Evolutionary conservation across 2,113 vertebrate genomes (phyloP), one percentile per base, ranked within the genome.

Genomic region (Cryptoleucopteryx plumbea): DNA sequence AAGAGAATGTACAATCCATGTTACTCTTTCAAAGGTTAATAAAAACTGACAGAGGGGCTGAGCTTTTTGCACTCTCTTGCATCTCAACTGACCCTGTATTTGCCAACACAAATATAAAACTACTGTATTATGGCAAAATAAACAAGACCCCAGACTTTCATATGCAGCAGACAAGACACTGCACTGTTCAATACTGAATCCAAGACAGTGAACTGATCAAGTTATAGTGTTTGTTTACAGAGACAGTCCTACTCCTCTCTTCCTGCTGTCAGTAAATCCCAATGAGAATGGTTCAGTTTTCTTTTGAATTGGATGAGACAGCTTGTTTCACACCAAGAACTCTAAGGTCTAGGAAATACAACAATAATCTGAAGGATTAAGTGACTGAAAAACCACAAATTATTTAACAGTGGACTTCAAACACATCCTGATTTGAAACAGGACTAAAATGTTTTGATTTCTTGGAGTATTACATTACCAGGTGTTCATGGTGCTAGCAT

Each of bases 1-100:
- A 73, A 32, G 26, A 62, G 32, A 38, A 71, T 0, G 1, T 17
- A 40, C 32, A 34, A 67, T 10, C 36, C 53, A 26, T 0, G 0
- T 16, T 70, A 42, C n/a, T 65, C 72, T 81, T 86, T 29, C 42
- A 56, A 70, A 84, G 58, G 12, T 48, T 34, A 34, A 61, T 42
- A 63, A 72, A 62, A 79, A 16, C 14, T 9, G 7, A n/a, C 13
- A 47, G 38, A 82, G 23, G 18, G n/a, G 26, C 70, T 71, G 59
- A 81, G 55, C 11, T 16, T 52, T 71, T 27, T 67, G 19, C 29
- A 20, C 16, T 26, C 34, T 72, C 40, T 5, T 62, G 16, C 38
- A 74, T 56, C 84, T 63, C 34, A 56, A 0, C 61, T 61, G 61
- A 48, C n/a, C 25, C 50, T 11, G 26, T 40, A 18, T 77, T 90